Evolutionary conservation across 1,140 invertebrate species (phyloP).

Genomic region (Lanistes nyassanus): DNA sequence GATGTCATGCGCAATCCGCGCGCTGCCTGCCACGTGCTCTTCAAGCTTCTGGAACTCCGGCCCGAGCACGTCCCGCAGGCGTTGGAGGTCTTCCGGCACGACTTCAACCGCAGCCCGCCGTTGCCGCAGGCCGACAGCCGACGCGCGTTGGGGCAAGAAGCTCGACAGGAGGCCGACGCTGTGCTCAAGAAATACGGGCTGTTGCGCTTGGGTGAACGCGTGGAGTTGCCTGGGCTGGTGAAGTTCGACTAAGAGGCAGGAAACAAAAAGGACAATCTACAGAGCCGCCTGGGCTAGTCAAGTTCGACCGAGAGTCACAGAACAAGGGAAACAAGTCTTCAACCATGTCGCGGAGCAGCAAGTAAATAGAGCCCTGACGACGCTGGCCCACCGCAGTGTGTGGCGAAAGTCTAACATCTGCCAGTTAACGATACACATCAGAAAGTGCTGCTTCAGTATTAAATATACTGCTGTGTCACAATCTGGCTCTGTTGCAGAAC

Average conservation of each 20-base stretch:
- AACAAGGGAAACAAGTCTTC: not conserved
- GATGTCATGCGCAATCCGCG: constrained; percentile 57
- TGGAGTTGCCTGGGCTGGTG: constrained; percentile 52
- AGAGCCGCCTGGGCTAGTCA: not conserved
- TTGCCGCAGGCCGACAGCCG: constrained; percentile 39
- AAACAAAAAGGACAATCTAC: not conserved
- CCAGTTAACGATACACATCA: too few species aligned
- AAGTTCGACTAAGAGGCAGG: constrained; percentile 40
- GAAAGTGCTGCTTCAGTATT: too few species aligned
- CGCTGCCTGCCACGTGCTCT: constrained; percentile 42
- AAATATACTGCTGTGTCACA: too few species aligned
- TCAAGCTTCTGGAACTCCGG: constrained; percentile 50
- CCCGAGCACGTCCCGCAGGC: constrained; percentile 48
- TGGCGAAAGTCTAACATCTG: too few species aligned
- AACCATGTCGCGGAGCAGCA: too few species aligned
- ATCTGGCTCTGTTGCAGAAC: too few species aligned
- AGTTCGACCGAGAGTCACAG: not conserved
- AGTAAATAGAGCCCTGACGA: not conserved
- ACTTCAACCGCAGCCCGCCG: constrained; percentile 40
- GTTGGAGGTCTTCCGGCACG: constrained; percentile 51
- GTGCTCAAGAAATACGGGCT: constrained; percentile 55
- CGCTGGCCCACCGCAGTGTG: too few species aligned
- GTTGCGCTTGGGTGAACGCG: constrained; percentile 55
- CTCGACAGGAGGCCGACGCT: constrained; percentile 49
- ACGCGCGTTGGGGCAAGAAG: constrained; percentile 44